phyloP scores from a whole-genome alignment of 2,888 invertebrate species.

The Limulus polyphemus region DNA sequence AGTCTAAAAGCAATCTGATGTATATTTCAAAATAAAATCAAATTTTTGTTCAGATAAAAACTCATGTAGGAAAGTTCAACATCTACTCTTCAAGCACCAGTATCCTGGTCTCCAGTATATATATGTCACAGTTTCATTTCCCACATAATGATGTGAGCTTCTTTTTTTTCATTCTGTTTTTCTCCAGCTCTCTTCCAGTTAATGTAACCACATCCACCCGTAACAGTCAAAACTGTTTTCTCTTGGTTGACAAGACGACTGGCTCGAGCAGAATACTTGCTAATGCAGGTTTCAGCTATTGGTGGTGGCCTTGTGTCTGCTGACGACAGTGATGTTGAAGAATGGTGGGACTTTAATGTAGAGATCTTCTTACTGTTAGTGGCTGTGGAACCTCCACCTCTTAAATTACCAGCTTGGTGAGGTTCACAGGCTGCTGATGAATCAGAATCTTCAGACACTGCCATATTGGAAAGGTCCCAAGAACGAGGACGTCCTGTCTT shows the following conservation, averaged over 20 bases:
- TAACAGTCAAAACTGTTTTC: conserved; percentile 62
- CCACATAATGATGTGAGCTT: conserved; percentile 82
- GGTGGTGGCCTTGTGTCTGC: conserved; percentile 15
- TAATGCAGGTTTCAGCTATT: conserved; percentile 7
- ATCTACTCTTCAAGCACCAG: too few relatives aligned
- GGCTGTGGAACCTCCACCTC: conserved; percentile 42
- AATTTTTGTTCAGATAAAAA: too few relatives aligned
- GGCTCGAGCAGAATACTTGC: background rate
- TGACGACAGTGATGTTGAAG: conserved; percentile 1
- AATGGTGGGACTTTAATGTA: background rate
- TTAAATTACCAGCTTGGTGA: conserved; percentile 35
- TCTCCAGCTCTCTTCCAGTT: conserved; percentile 51
- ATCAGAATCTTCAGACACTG: conserved; percentile 28
- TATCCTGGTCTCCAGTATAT: too few relatives aligned
- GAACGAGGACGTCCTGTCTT: conserved; percentile 23
- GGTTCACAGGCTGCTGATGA: conserved; percentile 34
- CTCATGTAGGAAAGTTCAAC: too few relatives aligned
- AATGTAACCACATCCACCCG: conserved; percentile 77
- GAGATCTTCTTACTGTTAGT: conserved; percentile 12
- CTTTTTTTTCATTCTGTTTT: conserved; percentile 31
- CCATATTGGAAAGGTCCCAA: conserved; percentile 29
- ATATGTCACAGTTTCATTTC: conserved; percentile 50
- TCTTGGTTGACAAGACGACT: conserved; percentile 10
- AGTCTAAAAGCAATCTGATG: too few relatives aligned
- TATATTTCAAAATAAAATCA: too few relatives aligned